Conservation (phyloP, 2,113 vertebrate species). For the Halichoeres trimaculatus region DNA sequence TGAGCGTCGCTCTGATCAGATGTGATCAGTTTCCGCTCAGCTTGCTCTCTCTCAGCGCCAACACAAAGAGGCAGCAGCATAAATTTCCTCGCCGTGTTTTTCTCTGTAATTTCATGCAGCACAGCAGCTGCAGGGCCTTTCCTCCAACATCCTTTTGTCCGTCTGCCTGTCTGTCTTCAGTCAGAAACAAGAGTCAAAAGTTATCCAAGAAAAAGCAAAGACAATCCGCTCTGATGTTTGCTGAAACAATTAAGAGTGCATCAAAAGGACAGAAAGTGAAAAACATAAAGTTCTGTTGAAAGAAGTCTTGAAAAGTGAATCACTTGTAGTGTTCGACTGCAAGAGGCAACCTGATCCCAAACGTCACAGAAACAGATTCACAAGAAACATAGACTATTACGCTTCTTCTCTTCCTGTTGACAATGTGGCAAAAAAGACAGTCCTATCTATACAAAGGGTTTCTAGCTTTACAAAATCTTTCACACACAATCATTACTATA, state of each 20-base stretch:
- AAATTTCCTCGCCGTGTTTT: conserved; percentile 51
- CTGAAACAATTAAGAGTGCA: background rate
- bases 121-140: conserved; percentile 59
- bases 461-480: too few species aligned
- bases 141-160: conserved; percentile 7
- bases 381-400: too few species aligned
- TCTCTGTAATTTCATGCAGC: conserved; percentile 61
- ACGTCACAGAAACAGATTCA: too few species aligned
- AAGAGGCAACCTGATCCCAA: too few species aligned
- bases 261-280: background rate
- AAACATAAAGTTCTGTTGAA: too few species aligned
- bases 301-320: too few species aligned
- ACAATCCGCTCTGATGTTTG: conserved; percentile 10
- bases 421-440: too few species aligned
- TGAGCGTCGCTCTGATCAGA: conserved; percentile 70
- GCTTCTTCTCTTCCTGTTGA: too few species aligned
- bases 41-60: conserved; percentile 64
- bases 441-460: too few species aligned
- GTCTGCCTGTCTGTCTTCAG: conserved; percentile 11
- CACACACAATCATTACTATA: too few species aligned
- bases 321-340: too few species aligned
- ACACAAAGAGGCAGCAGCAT: conserved; percentile 70
- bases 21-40: conserved; percentile 76
- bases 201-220: conserved; percentile 15
- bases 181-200: conserved; percentile 25